Percentiles rank a stretch among this genome's conserved stretches.
These are phyloP conservation scores for Pantherophis alleghaniensis DNA, from an alignment of 2,797 vertebrate genomes.

Conservation along the genomic window DNA sequence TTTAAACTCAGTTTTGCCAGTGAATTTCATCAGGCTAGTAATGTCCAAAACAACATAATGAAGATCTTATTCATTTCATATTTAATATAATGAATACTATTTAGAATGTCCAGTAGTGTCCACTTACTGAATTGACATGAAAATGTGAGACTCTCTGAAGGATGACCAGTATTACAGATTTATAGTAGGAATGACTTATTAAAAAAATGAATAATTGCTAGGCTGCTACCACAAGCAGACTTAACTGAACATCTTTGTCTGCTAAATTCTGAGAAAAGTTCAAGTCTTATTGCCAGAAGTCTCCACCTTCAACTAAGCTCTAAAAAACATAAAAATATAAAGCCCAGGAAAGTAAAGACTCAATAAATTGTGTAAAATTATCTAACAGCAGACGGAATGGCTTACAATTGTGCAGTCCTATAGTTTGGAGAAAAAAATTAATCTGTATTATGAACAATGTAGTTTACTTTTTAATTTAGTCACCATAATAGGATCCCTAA, in stretches of 20 bases:
- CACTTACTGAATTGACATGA: neutral
- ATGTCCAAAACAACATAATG: neutral
- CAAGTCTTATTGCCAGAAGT: neutral
- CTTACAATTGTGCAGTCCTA: neutral
- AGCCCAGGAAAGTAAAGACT: neutral
- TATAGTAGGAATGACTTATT: no score
- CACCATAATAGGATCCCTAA: neutral
- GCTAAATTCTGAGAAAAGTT: neutral
- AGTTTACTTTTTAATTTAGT: neutral
- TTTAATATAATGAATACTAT: neutral
- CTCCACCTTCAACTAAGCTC: neutral
- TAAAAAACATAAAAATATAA: neutral
- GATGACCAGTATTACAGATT: neutral
- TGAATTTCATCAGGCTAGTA: slow-evolving; percentile 1
- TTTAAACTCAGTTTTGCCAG: slow-evolving; percentile 14
- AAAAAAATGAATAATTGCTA: neutral
- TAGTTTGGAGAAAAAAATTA: neutral
- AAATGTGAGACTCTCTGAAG: neutral
- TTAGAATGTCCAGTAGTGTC: neutral
- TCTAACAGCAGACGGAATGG: neutral
- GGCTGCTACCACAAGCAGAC: neutral
- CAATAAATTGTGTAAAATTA: neutral
- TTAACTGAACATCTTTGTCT: neutral
- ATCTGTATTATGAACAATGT: neutral
- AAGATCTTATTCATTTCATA: neutral